These are phyloP conservation scores for Eubasilissa splendida DNA, from an alignment of 2,888 invertebrate species.

Conservation along the genomic window DNA sequence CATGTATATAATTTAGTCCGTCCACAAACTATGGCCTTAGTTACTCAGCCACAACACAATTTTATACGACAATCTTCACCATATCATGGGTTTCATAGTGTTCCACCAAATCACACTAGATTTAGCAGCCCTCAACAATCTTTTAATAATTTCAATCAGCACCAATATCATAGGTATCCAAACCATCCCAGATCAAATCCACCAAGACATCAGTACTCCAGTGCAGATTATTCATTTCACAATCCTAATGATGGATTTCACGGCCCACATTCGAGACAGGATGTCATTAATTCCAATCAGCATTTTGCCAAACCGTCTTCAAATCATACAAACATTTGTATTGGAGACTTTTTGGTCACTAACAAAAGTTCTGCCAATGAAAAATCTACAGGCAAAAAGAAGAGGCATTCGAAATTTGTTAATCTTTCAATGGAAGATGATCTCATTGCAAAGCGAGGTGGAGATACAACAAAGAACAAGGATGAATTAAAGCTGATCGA, in stretches of 20 bases:
- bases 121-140: background rate
- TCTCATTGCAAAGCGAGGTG: slow-evolving; percentile 44
- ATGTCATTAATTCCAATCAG: background rate
- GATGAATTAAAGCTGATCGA: slow-evolving; percentile 57
- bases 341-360: slow-evolving; percentile 64
- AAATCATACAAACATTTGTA: slow-evolving; percentile 60
- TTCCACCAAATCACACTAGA: background rate
- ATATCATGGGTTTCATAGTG: slow-evolving; percentile 7
- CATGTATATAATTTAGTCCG: background rate
- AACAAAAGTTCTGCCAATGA: slow-evolving; percentile 53
- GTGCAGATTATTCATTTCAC: slow-evolving; percentile 1
- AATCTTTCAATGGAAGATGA: slow-evolving; percentile 52
- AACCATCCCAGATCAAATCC: slow-evolving; percentile 4
- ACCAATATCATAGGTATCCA: slow-evolving; percentile 15
- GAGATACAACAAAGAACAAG: slow-evolving; percentile 40
- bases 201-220: slow-evolving; percentile 23
- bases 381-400: slow-evolving; percentile 63
- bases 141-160: background rate
- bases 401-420: slow-evolving; percentile 61
- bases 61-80: background rate
- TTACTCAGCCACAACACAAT: no score
- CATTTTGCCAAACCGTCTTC: slow-evolving; percentile 29
- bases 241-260: slow-evolving; percentile 6
- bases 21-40: background rate
- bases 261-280: slow-evolving; percentile 1